Conservation (phyloP, 2,888 invertebrate genomes). For the Drosophila birchii region DNA sequence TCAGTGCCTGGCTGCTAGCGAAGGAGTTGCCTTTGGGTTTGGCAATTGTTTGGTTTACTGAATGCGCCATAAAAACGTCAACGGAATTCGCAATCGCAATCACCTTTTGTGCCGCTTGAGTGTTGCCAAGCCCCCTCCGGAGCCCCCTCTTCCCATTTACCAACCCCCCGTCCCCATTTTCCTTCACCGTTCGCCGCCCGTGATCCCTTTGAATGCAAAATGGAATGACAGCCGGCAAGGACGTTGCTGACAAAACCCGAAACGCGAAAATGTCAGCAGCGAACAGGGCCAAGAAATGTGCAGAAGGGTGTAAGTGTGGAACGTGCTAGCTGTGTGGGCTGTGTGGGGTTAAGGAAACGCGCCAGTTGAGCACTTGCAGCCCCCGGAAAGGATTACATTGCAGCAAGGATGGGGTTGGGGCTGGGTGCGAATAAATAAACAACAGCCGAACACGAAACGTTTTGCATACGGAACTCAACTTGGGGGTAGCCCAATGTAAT, state of each 20-base stretch:
- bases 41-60: slow-evolving; percentile 70
- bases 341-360: slow-evolving; percentile 4
- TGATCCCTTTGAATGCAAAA: slow-evolving; percentile 63
- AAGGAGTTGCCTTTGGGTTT: slow-evolving; percentile 67
- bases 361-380: slow-evolving; percentile 58
- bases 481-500: slow-evolving; percentile 51
- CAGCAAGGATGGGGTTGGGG: slow-evolving; percentile 8
- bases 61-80: slow-evolving; percentile 76
- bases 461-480: slow-evolving; percentile 40
- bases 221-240: slow-evolving; percentile 78
- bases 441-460: slow-evolving; percentile 24
- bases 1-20: slow-evolving; percentile 17
- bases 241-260: slow-evolving; percentile 78
- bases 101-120: slow-evolving; percentile 77
- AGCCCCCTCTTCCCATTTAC: not conserved
- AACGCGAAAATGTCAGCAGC: slow-evolving; percentile 80
- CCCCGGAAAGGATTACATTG: slow-evolving; percentile 76
- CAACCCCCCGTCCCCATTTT: not conserved
- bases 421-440: slow-evolving; percentile 51
- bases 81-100: slow-evolving; percentile 81
- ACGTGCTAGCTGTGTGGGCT: not conserved
- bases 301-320: slow-evolving; percentile 1
- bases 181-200: not conserved
- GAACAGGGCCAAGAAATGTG: slow-evolving; percentile 45
- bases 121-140: slow-evolving; percentile 37